Conservation (phyloP, 2,113 vertebrate genomes). For the Climacteris rufus region DNA sequence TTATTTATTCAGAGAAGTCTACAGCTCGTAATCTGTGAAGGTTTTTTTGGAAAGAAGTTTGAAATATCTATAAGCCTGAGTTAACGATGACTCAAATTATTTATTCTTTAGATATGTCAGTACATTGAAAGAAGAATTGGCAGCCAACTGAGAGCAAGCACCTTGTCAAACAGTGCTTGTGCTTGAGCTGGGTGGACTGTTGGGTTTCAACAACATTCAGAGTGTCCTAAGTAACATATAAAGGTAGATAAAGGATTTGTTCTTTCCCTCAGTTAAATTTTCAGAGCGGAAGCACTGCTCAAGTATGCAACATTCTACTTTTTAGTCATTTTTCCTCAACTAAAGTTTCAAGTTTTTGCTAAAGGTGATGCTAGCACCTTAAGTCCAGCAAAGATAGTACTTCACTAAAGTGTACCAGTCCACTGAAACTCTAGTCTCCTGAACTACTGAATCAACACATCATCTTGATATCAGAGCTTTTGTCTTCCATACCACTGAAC, state of each 20-base stretch:
- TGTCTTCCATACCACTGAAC: background rate
- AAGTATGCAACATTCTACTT: background rate
- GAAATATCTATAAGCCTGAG: background rate
- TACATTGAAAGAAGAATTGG: background rate
- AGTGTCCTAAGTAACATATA: background rate
- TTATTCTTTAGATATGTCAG: background rate
- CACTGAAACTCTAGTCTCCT: rapidly evolving
- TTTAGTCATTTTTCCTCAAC: background rate
- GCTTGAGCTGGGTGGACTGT: background rate
- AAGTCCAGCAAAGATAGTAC: background rate
- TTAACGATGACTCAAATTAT: background rate
- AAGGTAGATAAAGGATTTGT: background rate
- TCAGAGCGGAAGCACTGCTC: background rate
- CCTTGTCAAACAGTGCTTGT: background rate
- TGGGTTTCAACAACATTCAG: background rate
- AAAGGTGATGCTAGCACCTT: background rate
- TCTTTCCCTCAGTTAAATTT: background rate
- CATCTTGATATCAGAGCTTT: background rate
- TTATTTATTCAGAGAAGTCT: background rate
- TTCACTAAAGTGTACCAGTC: background rate
- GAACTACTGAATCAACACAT: background rate
- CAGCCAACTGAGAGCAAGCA: background rate
- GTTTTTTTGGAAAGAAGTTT: background rate
- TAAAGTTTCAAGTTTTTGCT: background rate
- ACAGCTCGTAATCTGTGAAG: background rate